Base-by-base conservation (phyloP, 2,113 vertebrate genomes). In the Pagrus major region DNA sequence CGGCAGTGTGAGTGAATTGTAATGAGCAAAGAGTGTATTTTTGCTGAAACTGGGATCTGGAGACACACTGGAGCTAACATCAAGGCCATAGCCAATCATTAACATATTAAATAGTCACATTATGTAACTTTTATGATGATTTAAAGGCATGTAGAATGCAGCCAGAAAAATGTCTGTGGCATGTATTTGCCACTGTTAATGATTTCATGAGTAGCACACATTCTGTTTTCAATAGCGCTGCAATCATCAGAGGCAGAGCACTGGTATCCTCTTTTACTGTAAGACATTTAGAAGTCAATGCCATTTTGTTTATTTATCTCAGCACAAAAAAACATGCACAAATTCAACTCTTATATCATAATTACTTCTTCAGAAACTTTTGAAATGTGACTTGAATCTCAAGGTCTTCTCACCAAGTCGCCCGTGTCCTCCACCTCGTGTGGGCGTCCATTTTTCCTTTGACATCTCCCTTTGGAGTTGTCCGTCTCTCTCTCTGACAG, bases 401-500 rank as follows among this genome's bases (percentile, higher is more conserved):
- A 51, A 75, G 59, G 44, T 64, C 33, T 52, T 74, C 66, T 31
- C 9, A 58, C 42, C 8, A 0, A 39, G 31, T 51, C 20, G 5
- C 33, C 35, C 1, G 1, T 47, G 63, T 56, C 70, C 51, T 67
- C 69, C 60, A 51, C 44, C 55, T 59, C 1, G 2, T 31, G 66
- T 29, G 31, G 49, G 68, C 23, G n/a, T 71, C 52, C 25, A 16
- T 82, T 72, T 64, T 75, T 74, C 11, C 27, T 85, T 72, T 82
- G 54, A 79, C 61, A 52, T 71, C 55, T 78, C 79, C 70, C 76
- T 86, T 67, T 77, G 81, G 64, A 83, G 46, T 68, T 49, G 47
- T 87, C 80, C 5, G 5, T 78, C 55, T 84, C 54, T 61, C 54
- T 78, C 63, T 69, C 47, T 86, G 83, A 91, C 86, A 86, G 84